Percentiles rank a stretch among this genome's conserved stretches.
Evolutionary conservation across 92 coral and sea anemone genomes (phyloP).

Genomic region (Palythoa heliodiscus): DNA sequence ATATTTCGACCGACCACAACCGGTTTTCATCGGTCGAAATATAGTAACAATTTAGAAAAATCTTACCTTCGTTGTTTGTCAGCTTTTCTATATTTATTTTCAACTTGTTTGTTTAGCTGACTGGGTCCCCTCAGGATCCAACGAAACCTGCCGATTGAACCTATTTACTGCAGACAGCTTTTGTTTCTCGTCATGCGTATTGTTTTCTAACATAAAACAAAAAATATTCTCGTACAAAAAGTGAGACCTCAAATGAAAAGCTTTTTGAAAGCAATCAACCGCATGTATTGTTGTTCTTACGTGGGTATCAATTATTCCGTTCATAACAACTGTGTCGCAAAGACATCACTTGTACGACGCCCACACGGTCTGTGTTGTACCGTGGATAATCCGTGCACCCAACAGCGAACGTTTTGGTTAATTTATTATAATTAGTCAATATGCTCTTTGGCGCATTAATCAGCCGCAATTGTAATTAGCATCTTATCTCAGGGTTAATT

Average conservation of each 20-base stretch:
- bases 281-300: background rate
- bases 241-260: slow-evolving; percentile 9
- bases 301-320: background rate
- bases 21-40: too few relatives aligned
- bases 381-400: background rate
- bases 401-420: background rate
- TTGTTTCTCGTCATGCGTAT: background rate
- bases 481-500: slow-evolving; percentile 31
- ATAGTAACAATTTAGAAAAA: too few relatives aligned
- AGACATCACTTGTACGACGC: slow-evolving; percentile 8
- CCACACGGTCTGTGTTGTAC: background rate
- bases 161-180: slow-evolving; percentile 13
- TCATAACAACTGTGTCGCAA: background rate
- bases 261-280: background rate
- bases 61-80: too few relatives aligned
- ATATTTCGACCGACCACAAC: too few relatives aligned
- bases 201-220: slow-evolving; percentile 10
- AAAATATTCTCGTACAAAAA: background rate
- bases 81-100: too few relatives aligned
- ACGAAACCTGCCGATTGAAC: too few relatives aligned
- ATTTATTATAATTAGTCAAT: slow-evolving; percentile 40
- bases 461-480: slow-evolving; percentile 41
- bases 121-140: too few relatives aligned
- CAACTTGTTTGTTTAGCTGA: too few relatives aligned
- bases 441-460: slow-evolving; percentile 26